phyloP scores from a whole-genome alignment of 2,797 vertebrate species.

The Galago senegalensis region DNA sequence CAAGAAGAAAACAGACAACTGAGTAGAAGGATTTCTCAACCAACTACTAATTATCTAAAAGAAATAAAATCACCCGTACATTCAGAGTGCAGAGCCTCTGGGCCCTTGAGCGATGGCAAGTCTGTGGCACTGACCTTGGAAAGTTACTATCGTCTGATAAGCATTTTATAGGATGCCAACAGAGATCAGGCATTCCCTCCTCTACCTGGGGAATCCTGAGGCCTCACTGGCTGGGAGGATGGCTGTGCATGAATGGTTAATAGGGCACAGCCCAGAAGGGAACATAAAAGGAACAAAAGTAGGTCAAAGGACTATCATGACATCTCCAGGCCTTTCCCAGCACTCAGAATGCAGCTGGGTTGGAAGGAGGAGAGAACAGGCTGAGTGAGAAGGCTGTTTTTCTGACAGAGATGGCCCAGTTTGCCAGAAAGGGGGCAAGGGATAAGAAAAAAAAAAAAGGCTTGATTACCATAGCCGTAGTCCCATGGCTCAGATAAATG shows the following conservation, averaged over 20 bases:
- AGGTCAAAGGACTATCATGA: conserved; percentile 38
- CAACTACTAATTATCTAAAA: conserved; percentile 80
- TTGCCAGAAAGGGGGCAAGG: conserved; percentile 22
- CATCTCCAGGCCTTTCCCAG: conserved; percentile 39
- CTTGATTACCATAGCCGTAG: conserved; percentile 25
- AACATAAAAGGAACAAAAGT: conserved; percentile 68
- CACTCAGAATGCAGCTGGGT: neutral
- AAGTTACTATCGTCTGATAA: conserved; percentile 69
- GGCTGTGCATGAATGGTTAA: neutral
- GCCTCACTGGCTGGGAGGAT: neutral
- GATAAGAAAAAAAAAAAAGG: neutral
- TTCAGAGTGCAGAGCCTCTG: conserved; percentile 48
- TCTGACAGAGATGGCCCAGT: conserved; percentile 47
- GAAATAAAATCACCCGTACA: conserved; percentile 68
- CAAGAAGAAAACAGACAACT: neutral
- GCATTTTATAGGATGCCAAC: neutral
- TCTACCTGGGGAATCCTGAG: neutral
- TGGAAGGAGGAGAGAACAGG: neutral
- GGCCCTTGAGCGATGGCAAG: conserved; percentile 5
- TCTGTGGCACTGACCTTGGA: neutral
- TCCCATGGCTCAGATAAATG: conserved; percentile 47
- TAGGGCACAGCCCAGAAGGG: neutral
- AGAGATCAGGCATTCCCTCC: neutral
- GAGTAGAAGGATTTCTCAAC: conserved; percentile 70
- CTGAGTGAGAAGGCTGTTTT: neutral